Conservation (phyloP, 2,797 vertebrate species). For the Erethizon dorsatum region DNA sequence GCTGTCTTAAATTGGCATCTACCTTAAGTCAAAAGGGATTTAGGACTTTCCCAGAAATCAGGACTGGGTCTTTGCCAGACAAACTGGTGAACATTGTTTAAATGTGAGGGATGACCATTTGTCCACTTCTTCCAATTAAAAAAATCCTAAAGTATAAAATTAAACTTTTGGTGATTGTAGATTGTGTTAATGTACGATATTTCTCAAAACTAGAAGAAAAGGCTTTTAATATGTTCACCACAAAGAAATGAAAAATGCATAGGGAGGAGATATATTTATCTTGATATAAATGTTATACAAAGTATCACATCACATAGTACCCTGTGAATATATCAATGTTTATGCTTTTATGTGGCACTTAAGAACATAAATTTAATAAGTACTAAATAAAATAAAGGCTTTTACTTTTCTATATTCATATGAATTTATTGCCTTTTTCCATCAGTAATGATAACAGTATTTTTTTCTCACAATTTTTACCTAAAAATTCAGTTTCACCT, state of each 20-base stretch:
- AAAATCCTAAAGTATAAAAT: background rate
- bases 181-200: background rate
- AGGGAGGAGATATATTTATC: no score
- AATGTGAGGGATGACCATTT: conserved; percentile 9
- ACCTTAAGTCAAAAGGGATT: background rate
- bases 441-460: background rate
- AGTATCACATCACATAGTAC: background rate
- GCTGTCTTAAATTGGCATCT: background rate
- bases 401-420: background rate
- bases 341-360: background rate
- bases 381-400: background rate
- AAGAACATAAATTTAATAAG: background rate
- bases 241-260: background rate
- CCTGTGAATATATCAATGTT: background rate
- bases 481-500: background rate
- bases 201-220: background rate
- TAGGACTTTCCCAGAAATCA: conserved; percentile 36
- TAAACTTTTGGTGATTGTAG: background rate
- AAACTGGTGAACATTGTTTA: background rate
- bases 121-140: background rate
- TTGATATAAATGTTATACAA: background rate
- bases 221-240: background rate
- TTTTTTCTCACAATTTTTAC: background rate
- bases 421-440: background rate
- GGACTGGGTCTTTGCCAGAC: background rate